phyloP scores from a whole-genome alignment of 2,888 invertebrate species.

The Fragum sueziense region DNA sequence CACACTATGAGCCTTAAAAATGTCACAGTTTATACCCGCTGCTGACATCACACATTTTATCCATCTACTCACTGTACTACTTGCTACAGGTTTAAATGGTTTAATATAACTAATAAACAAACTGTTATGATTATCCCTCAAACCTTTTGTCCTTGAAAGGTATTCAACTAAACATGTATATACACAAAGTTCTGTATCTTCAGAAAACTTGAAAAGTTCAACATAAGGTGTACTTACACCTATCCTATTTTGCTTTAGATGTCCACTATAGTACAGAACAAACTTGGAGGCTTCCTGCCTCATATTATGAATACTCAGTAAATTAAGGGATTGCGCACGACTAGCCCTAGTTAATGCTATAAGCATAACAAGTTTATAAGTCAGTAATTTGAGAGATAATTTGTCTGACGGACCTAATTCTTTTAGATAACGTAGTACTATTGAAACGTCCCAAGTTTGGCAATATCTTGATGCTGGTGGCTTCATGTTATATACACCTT shows the following conservation, averaged over 20 bases:
- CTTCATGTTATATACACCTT: constrained; percentile 33
- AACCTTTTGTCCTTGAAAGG: constrained; percentile 16
- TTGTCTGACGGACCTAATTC: not conserved
- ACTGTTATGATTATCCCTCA: not conserved
- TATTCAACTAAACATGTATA: not conserved
- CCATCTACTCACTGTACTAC: constrained; percentile 30
- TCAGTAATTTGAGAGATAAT: not conserved
- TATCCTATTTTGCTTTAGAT: constrained; percentile 20
- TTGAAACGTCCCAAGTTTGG: not conserved
- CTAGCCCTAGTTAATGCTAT: constrained; percentile 22
- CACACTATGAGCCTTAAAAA: not conserved
- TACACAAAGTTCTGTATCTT: not conserved
- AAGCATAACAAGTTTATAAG: constrained; percentile 24
- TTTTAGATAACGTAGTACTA: not conserved
- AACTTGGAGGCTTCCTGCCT: constrained; percentile 23
- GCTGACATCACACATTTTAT: constrained; percentile 11
- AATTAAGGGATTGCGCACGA: constrained; percentile 21
- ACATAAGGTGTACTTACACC: constrained; percentile 14
- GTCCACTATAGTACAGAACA: constrained; percentile 8
- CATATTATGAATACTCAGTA: constrained; percentile 20
- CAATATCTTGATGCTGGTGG: constrained; percentile 16
- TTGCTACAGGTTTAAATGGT: constrained; percentile 27
- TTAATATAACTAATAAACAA: constrained; percentile 36
- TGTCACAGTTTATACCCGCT: not conserved
- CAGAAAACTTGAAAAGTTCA: not conserved